Evolutionary conservation across 2,888 invertebrate species (phyloP), one percentile per base, ranked within the genome.

Genomic region (Euphydryas editha): DNA sequence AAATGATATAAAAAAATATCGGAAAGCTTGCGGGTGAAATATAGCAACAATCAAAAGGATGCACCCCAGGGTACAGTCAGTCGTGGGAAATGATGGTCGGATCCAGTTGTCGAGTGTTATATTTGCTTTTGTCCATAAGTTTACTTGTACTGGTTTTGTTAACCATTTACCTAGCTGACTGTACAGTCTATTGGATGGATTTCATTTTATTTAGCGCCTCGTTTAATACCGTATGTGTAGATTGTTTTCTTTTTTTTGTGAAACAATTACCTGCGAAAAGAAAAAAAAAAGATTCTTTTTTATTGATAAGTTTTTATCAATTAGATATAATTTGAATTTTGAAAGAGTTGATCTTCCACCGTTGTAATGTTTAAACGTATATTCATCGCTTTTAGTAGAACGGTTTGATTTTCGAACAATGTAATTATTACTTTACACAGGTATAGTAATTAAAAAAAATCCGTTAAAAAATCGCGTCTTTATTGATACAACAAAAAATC

Each of bases 41-140:
- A 85, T 80, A 72, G 80, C 74, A 69, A 83, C 84, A 84, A 84
- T 85, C 84, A 84, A 83, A 84, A 74, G 72, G 68, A 72, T 65
- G 73, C 75, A 77, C 76, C 78, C 65, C 58, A 15, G 30, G 18
- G 63, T 63, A 63, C 63, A 63, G 47, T 58, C 63, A 39, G 57
- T 37, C 6, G 75, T 74, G 70, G 73, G 56, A 49, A 56, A 36
- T 51, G 59, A 46, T 30, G 44, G 44, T 46, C 46, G 55, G 18
- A 30, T n/a, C 44, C 58, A 42, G 49, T 51, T 58, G 57, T 57
- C 49, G 58, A 63, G 30, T 49, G 49, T 63, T 47, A 58, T 47
- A 58, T 57, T 63, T 63, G 49, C 49, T 51, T 51, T 51, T 51
- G 24, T 51, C 49, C 24, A 51, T 51, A 51, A 51, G 24, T 24